Evolutionary conservation across 2,888 invertebrate species (phyloP), one percentile per base, ranked within the genome.

Genomic region (Timema cristinae): DNA sequence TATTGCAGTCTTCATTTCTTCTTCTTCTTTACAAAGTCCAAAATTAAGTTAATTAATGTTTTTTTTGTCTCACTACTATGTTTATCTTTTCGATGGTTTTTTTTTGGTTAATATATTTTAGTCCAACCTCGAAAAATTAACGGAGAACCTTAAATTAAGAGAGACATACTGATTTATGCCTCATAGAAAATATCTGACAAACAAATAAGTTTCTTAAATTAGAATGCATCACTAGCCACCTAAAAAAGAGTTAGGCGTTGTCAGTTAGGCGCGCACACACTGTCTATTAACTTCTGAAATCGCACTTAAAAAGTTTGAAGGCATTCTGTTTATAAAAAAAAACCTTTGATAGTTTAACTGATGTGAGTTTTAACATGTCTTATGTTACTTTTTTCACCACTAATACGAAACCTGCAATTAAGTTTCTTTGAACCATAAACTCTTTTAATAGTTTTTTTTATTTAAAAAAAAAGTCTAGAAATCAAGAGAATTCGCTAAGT

Each of bases 1-100:
- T 50, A 70, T 61, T 73, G 73, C 73, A 73, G 73, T 73, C 73
- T 73, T 69, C 68, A 66, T 51, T 70, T 66, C 69, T 70, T 68
- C 69, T 70, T 68, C 69, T 67, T 32, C 32, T 32, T 32, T 32
- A 32, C 32, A 61, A 68, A 63, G 69, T 71, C 72, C 73, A 71
- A 73, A 73, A 73, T 59, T 63, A 11, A 63, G 63, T 59, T 67
- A 67, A 68, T 48, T 66, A 63, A 49, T 61, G 66, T 66, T 15
- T 70, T 66, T 63, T 70, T 70, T 63, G 16, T 50, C 68, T 50
- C 15, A 50, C 32, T 49, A 32, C 32, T 32, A 32, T 32, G 47
- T 68, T 50, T 68, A 68, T 50, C 49, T n/a, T 49, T 67, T 71
- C 71, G 66, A 56, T 67, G 59, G 50, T 70, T 59, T 71, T 66